A percentile compares a stretch with the other conserved stretches of the same genome.
phyloP scores from a whole-genome alignment of 37 sponge, comb jelly and placozoan species.

The Geodia barretti region DNA sequence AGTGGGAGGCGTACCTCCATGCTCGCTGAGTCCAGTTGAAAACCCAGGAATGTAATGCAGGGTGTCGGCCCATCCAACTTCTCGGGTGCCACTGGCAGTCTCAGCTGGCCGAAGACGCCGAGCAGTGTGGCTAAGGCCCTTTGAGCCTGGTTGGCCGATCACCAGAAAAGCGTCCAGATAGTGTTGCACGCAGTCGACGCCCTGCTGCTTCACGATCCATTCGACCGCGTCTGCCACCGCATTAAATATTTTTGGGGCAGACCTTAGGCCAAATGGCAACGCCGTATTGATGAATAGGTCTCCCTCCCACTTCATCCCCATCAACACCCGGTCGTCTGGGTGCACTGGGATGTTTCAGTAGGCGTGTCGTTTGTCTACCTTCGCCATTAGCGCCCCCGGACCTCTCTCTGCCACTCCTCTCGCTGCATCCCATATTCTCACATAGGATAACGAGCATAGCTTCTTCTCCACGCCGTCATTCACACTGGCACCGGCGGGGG shows the following conservation, averaged over 20 bases:
- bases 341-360: conserved; percentile 18
- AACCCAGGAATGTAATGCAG: neutral
- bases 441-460: neutral
- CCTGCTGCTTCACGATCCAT: neutral
- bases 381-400: conserved; percentile 9
- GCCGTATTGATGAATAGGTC: conserved; percentile 5
- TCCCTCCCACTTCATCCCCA: conserved; percentile 23
- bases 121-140: conserved; percentile 2
- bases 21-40: neutral
- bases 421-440: neutral
- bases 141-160: conserved; percentile 10
- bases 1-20: neutral
- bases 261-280: conserved; percentile 15
- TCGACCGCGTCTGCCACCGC: conserved; percentile 29
- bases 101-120: conserved; percentile 13
- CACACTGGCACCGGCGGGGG: conserved; percentile 14
- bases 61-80: conserved; percentile 24
- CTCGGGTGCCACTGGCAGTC: conserved; percentile 12
- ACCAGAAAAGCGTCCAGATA: conserved; percentile 30
- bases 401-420: neutral
- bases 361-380: conserved; percentile 10
- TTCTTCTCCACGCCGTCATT: neutral
- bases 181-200: conserved; percentile 3
- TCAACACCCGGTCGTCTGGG: conserved; percentile 3
- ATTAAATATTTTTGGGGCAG: conserved; percentile 26